Conservation (phyloP, 2,888 invertebrate genomes). For the Heteropelma amictum region DNA sequence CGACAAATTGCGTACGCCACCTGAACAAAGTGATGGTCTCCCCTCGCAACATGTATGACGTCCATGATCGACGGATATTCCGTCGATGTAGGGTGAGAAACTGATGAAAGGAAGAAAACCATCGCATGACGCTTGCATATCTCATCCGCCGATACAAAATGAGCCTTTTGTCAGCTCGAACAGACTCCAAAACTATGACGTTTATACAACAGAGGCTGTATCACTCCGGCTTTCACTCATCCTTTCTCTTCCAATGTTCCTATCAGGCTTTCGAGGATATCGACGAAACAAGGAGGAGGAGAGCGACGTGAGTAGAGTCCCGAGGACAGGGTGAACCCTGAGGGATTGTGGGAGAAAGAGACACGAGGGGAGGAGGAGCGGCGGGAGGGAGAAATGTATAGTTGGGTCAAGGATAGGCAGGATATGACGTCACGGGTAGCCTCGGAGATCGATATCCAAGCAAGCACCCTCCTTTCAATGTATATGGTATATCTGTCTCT, state of each 20-base stretch:
- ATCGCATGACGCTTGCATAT: constrained; percentile 3
- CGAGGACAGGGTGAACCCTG: constrained; percentile 26
- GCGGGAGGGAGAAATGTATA: constrained; percentile 29
- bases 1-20: constrained; percentile 8
- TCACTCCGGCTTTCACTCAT: not conserved
- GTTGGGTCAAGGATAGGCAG: constrained; percentile 77
- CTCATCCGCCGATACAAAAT: not conserved
- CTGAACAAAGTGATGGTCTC: not conserved
- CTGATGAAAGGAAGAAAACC: constrained; percentile 1
- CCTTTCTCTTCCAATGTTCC: not conserved
- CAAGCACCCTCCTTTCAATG: constrained; percentile 1
- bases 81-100: not conserved
- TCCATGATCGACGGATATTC: not conserved
- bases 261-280: constrained; percentile 18
- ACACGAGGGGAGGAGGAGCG: not conserved
- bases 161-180: constrained; percentile 23
- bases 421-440: constrained; percentile 75
- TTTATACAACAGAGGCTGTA: not conserved
- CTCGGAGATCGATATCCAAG: constrained; percentile 73
- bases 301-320: constrained; percentile 2
- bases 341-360: not conserved
- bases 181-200: constrained; percentile 1
- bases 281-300: not conserved
- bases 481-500: not conserved
- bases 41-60: not conserved